Percentiles rank a stretch among this genome's conserved stretches.
phyloP scores from a whole-genome alignment of 2,888 invertebrate genomes.

The Cosmia pyralina region DNA sequence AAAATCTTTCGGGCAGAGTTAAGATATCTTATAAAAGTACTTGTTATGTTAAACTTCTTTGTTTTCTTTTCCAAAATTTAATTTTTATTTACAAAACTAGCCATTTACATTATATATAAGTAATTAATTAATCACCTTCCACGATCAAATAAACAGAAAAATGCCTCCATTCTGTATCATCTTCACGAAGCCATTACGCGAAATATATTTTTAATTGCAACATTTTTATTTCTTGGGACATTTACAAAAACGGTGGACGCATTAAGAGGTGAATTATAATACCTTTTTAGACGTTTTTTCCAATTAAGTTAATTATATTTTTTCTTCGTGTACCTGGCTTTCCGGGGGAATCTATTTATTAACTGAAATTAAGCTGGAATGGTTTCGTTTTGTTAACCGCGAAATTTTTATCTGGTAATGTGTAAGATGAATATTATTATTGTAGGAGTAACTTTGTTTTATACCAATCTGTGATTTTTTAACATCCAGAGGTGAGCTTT shows the following conservation, averaged over 20 bases:
- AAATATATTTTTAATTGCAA: constrained; percentile 82
- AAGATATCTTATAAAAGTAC: too few species aligned
- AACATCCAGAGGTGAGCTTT: too few species aligned
- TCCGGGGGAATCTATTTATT: constrained; percentile 61
- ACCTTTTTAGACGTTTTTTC: constrained; percentile 75
- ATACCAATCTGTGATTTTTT: background rate
- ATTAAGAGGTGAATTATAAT: constrained; percentile 83
- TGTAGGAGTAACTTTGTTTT: background rate
- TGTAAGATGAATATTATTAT: constrained; percentile 10
- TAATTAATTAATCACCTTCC: background rate
- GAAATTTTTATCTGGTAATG: constrained; percentile 48
- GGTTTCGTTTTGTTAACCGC: constrained; percentile 42
- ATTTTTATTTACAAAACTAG: background rate
- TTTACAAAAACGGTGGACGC: constrained; percentile 79
- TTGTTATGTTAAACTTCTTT: too few species aligned
- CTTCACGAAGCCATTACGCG: constrained; percentile 66
- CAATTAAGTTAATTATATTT: constrained; percentile 86
- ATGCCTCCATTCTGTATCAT: constrained; percentile 10
- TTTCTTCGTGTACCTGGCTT: constrained; percentile 66
- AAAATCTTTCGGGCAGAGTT: too few species aligned
- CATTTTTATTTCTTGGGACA: constrained; percentile 74
- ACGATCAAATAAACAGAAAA: constrained; percentile 15
- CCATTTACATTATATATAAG: too few species aligned
- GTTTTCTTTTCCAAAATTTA: background rate
- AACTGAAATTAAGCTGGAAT: constrained; percentile 47